Evolutionary conservation across 2,797 vertebrate genomes (phyloP), one percentile per base, ranked within the genome.

Genomic region (Pampus argenteus): DNA sequence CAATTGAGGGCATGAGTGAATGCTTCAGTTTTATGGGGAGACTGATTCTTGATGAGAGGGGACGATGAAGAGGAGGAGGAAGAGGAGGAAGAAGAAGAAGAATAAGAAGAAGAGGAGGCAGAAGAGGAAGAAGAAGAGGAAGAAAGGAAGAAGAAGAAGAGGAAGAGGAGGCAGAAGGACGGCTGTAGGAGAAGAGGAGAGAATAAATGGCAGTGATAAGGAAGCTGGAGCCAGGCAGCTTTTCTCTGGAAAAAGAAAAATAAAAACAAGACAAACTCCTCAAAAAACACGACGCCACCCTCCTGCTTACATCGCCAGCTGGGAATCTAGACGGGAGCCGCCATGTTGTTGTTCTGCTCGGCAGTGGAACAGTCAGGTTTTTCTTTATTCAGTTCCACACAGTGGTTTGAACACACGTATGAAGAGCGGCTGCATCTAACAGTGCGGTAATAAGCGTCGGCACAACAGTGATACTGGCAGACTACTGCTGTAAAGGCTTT

Each of bases 391-490:
- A 7, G 65, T 38, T 67, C 75, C 72, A 78, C 84, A 78, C 55
- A 65, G 77, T n/a, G 28, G 57, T 79, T 57, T 18, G 26, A 86
- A 68, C 8, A 63, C 67, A 64, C 44, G 2, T 9, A 56, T n/a
- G 76, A 71, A 22, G 71, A 80, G 59, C 6, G 34, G 66, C 72
- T 52, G 74, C 47, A 28, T 52, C 55, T 73, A 49, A 68, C 74
- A 66, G 80, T 64, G 76, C 58, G 15, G 79, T 51, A 47, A 55
- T 48, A 69, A 70, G 69, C 74, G 47, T 76, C 77, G 74, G 78
- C 86, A 87, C 89, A 80, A 85, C 75, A 82, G 78, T 88, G 77
- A 55, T 76, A 82, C 85, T 86, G 92, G 93, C 91, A 91, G 90
- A 90, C 20, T 67, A 55, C 73, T 31, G 91, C 92, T 92, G 88